These are phyloP conservation scores for Peromyscus californicus DNA, from an alignment of 2,113 vertebrate species.

Conservation along the genomic window DNA sequence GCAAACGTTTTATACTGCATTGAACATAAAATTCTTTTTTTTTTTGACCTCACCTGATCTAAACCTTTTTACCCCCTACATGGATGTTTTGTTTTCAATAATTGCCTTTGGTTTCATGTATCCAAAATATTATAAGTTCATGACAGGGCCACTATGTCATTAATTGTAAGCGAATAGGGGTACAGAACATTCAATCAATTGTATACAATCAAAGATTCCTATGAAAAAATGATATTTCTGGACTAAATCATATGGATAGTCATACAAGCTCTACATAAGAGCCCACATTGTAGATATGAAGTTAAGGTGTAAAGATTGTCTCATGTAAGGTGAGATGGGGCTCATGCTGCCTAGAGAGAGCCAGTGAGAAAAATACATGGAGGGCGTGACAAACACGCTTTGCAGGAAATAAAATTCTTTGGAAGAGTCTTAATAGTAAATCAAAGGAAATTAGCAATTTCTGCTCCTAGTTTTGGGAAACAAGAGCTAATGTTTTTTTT, in stretches of 20 bases:
- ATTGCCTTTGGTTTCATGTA: slow-evolving; percentile 28
- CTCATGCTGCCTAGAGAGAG: background rate
- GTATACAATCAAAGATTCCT: background rate
- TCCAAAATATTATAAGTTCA: background rate
- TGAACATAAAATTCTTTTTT: background rate
- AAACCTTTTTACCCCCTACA: background rate
- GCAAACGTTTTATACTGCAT: background rate
- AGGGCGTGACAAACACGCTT: background rate
- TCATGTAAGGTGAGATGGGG: background rate
- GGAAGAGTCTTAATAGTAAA: background rate
- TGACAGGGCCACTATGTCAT: background rate
- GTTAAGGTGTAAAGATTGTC: background rate
- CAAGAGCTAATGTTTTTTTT: background rate
- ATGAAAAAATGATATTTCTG: background rate
- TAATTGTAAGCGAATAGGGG: background rate
- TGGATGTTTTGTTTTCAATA: background rate
- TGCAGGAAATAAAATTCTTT: background rate
- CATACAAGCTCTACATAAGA: background rate
- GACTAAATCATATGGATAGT: background rate
- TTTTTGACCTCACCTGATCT: background rate
- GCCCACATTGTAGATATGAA: background rate
- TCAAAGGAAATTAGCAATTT: background rate
- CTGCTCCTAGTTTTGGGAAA: background rate
- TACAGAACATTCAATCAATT: background rate
- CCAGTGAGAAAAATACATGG: background rate